These are phyloP conservation scores for Drosophila arawakana DNA, from an alignment of 1,140 invertebrate genomes.

Conservation along the genomic window DNA sequence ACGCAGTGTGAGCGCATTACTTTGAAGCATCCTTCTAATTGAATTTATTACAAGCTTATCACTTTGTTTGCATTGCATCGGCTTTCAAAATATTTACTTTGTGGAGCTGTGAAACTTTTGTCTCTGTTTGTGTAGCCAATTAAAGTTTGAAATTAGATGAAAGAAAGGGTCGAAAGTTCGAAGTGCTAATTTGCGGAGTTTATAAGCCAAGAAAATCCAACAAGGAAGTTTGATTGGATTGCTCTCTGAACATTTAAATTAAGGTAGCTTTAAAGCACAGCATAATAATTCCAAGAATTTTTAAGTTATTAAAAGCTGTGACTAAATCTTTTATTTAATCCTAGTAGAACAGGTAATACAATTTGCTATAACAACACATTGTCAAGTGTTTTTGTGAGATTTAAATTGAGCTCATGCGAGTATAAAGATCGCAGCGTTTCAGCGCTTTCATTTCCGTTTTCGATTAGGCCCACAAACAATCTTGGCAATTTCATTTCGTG, in stretches of 20 bases:
- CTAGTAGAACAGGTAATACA: neutral
- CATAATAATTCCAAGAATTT: constrained; percentile 4
- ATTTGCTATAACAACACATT: constrained; percentile 11
- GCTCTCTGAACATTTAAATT: neutral
- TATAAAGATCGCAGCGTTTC: constrained; percentile 19
- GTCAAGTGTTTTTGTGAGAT: neutral
- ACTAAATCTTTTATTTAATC: constrained; percentile 2
- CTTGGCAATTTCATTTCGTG: constrained; percentile 64
- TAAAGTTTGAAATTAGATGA: constrained; percentile 37
- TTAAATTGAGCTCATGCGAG: neutral
- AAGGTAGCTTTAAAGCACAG: neutral
- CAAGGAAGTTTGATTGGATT: neutral
- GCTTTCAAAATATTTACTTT: neutral
- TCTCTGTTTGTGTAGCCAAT: constrained; percentile 43
- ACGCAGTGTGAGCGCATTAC: constrained; percentile 45
- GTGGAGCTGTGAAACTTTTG: neutral
- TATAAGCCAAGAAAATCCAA: constrained; percentile 9
- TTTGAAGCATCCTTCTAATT: constrained; percentile 16
- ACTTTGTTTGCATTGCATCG: constrained; percentile 23
- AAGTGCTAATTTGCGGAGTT: constrained; percentile 39
- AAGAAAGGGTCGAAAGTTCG: constrained; percentile 28
- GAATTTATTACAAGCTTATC: constrained; percentile 31
- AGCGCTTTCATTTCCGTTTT: constrained; percentile 64
- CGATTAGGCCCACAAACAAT: constrained; percentile 43
- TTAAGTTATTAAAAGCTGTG: neutral